Conservation (phyloP, 2,113 vertebrate species). For the Oreochromis tanganicae region DNA sequence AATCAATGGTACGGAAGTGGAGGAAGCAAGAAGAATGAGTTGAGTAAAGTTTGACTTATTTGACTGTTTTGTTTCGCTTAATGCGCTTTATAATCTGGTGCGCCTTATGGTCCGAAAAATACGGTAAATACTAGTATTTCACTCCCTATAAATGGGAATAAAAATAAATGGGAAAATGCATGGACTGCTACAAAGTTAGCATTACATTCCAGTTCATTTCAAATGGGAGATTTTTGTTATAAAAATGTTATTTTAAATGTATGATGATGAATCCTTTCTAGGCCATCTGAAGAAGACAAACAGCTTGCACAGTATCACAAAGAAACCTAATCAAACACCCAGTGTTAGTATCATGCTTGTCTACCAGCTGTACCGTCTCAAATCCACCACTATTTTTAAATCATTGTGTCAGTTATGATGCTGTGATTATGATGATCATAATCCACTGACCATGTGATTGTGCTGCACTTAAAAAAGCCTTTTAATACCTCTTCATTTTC, state of each 20-base stretch:
- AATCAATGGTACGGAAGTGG: fast-evolving
- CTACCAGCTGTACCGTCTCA: not conserved
- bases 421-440: not conserved
- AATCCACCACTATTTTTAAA: not conserved
- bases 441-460: not conserved
- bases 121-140: not conserved
- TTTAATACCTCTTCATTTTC: not conserved
- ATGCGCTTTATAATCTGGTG: not conserved
- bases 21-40: not conserved
- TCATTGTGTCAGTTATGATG: not conserved
- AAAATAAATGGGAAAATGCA: not conserved
- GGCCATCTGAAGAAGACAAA: not conserved
- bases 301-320: not conserved
- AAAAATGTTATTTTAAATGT: not conserved
- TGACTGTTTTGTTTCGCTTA: not conserved
- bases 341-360: not conserved
- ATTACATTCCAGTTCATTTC: not conserved
- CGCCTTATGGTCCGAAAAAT: not conserved
- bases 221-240: not conserved
- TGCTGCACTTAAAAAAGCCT: not conserved
- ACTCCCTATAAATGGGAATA: not conserved
- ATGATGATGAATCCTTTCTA: not conserved
- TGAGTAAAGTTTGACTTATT: not conserved
- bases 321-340: not conserved
- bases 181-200: not conserved